Conservation (phyloP, 2,797 vertebrate genomes). For the Sternarchorhynchus goeldii region DNA sequence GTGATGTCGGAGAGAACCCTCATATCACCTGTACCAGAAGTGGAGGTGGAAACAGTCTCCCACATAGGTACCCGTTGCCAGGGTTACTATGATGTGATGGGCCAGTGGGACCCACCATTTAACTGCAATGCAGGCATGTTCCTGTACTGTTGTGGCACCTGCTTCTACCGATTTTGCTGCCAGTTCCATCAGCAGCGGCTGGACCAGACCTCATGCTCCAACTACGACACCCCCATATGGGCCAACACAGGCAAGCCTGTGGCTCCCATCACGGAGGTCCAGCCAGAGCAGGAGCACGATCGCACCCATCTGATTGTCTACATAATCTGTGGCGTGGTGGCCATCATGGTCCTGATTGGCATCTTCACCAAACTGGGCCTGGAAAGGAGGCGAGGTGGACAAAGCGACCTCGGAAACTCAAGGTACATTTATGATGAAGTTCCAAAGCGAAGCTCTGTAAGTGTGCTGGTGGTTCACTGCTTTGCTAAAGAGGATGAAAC, state of each 20-base stretch:
- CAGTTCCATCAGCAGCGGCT: conserved; percentile 90
- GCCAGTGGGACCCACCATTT: conserved; percentile 97
- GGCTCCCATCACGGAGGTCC: conserved; percentile 80
- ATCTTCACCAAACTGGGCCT: conserved; percentile 94
- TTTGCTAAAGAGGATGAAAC: too few species aligned
- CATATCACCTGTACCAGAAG: conserved; percentile 69
- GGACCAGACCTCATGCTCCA: conserved; percentile 95
- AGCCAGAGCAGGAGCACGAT: conserved; percentile 82
- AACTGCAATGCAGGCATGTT: conserved; percentile 94
- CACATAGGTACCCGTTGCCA: conserved; percentile 85
- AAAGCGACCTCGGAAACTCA: conserved; percentile 79
- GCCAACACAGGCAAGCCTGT: conserved; percentile 92
- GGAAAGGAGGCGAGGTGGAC: conserved; percentile 82
- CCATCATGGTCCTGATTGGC: conserved; percentile 92
- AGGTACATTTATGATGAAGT: conserved; percentile 69
- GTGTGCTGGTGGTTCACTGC: too few species aligned
- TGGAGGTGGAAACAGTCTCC: conserved; percentile 69
- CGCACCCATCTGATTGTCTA: conserved; percentile 96
- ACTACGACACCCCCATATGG: conserved; percentile 98
- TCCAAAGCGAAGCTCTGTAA: not conserved
- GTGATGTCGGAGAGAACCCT: conserved; percentile 66
- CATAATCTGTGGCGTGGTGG: conserved; percentile 96
- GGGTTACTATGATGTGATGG: conserved; percentile 98
- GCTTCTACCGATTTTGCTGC: conserved; percentile 98
- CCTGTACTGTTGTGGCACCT: conserved; percentile 94